A percentile compares a stretch with the other conserved stretches of the same genome.
phyloP scores from a whole-genome alignment of 2,113 vertebrate species.

The Callospermophilus lateralis region DNA sequence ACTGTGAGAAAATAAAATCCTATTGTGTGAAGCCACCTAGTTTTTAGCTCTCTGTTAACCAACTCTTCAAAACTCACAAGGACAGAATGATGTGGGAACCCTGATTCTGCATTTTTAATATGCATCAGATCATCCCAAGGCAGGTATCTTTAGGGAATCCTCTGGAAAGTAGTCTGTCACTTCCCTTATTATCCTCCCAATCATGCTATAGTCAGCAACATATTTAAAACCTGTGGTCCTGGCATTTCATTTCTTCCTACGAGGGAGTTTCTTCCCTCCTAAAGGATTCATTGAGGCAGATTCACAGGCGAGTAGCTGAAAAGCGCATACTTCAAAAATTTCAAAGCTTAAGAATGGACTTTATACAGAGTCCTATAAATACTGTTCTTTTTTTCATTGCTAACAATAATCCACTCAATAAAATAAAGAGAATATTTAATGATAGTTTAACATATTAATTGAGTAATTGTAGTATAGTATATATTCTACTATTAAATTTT shows the following conservation, averaged over 20 bases:
- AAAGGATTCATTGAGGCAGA: neutral
- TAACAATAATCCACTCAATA: neutral
- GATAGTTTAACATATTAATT: neutral
- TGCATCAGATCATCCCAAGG: neutral
- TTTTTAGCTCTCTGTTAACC: neutral
- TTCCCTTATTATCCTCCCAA: neutral
- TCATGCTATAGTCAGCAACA: neutral
- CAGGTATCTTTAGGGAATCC: neutral
- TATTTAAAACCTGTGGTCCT: neutral
- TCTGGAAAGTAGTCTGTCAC: neutral
- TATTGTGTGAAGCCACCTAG: neutral
- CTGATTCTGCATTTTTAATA: neutral
- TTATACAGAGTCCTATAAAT: neutral
- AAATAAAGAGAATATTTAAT: neutral
- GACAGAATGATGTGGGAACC: neutral
- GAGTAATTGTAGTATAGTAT: neutral
- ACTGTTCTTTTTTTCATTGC: neutral
- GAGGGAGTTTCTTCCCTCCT: neutral
- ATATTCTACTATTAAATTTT: constrained; percentile 8
- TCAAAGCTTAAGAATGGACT: neutral
- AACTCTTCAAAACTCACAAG: neutral
- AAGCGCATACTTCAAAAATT: neutral
- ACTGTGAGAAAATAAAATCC: neutral
- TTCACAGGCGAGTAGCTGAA: neutral
- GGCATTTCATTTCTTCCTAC: neutral